Conservation (phyloP, 2,797 vertebrate species). For the Cheirogaleus major region DNA sequence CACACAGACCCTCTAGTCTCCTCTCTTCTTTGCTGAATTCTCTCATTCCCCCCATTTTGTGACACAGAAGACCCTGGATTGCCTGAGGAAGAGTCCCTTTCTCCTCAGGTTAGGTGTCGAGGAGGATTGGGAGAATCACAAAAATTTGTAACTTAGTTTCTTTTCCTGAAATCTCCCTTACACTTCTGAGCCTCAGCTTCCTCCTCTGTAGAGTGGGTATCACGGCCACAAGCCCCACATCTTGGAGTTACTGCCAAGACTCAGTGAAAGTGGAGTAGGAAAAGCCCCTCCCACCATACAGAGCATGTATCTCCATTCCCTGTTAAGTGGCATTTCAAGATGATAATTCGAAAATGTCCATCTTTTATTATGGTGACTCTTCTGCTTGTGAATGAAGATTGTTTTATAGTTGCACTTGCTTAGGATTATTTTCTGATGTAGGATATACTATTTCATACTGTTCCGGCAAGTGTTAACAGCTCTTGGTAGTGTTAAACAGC, state of each 20-base stretch:
- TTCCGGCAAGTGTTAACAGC: too few species aligned
- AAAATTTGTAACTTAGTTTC: background rate
- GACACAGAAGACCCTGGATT: background rate
- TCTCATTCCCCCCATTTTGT: background rate
- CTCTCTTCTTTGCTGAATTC: background rate
- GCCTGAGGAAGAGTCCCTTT: background rate
- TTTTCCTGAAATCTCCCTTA: background rate
- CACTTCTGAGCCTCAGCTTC: background rate
- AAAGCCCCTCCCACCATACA: background rate
- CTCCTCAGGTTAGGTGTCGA: background rate
- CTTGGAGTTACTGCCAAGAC: background rate
- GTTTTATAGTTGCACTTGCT: background rate
- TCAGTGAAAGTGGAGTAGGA: background rate
- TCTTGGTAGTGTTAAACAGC: too few species aligned
- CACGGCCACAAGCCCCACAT: accelerated
- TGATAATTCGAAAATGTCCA: background rate
- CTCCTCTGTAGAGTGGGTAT: background rate
- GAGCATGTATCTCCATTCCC: background rate
- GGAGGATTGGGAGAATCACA: background rate
- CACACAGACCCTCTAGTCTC: background rate
- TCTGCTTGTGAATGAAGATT: background rate
- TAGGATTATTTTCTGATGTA: background rate
- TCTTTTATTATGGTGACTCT: background rate
- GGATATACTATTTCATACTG: background rate
- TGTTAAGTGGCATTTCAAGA: background rate